Evolutionary conservation across 2,797 vertebrate species (phyloP), one percentile per base, ranked within the genome.

Genomic region (Syndactyla subalaris): DNA sequence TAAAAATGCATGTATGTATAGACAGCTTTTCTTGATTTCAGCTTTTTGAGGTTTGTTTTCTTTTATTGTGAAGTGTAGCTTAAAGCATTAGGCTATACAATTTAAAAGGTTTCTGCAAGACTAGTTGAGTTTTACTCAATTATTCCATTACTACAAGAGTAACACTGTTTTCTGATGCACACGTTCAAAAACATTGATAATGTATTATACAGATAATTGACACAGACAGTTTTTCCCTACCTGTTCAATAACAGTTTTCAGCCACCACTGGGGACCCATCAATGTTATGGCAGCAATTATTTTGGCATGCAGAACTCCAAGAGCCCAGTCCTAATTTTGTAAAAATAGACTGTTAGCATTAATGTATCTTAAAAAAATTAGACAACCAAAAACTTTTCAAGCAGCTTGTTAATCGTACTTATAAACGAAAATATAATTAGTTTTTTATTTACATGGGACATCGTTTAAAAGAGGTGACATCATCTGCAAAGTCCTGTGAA

Each of bases 221-320:
- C 23, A 61, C 1, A 1, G 30, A 43, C 4, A 51, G 0, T 41
- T 65, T 80, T 86, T 62, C 36, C 98, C 85, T 96, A 99, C 99
- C 99, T 99, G 99, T 97, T 99, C 99, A 78, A 99, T 99, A 72
- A 99, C 99, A 0, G 99, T 99, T 98, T 99, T 99, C 81, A 99
- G 96, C 99, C 99, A 99, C 99, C 99, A 99, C 97, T 99, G 99
- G 89, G 99, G 99, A 39, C 99, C 99, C 99, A 99, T 99, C 73
- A 99, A 95, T 17, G 99, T 99, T 96, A 99, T 99, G 85, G 99
- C 99, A 89, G 99, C 99, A 74, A 99, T 99, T 96, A 99, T 99
- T 98, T 99, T 99, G 96, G 99, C 99, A 93, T 99, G 99, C 81
- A 99, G 98, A 96, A 99, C 99, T 83, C 99, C 99, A 94, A 99